A percentile compares a stretch with the other conserved stretches of the same genome.
phyloP scores from a whole-genome alignment of 2,888 invertebrate genomes.

The Piscicola geometra region DNA sequence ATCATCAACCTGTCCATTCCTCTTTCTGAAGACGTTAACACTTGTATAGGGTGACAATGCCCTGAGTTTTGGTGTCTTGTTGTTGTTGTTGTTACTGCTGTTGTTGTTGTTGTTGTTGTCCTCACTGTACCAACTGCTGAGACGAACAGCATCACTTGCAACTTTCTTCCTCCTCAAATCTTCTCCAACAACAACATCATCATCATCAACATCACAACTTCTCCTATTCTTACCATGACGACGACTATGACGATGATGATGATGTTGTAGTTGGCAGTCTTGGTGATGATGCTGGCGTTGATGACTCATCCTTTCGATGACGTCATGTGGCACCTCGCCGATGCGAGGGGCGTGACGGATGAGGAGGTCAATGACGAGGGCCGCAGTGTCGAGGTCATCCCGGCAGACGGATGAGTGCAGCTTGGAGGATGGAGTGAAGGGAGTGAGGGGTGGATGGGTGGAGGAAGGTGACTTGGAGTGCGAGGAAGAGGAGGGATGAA shows the following conservation, averaged over 20 bases:
- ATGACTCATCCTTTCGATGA: slow-evolving; percentile 56
- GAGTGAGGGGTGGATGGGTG: neutral
- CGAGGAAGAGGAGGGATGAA: neutral
- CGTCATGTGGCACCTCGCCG: slow-evolving; percentile 67
- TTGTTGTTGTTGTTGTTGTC: neutral
- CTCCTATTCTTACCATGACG: neutral
- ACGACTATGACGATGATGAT: no score
- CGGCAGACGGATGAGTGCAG: neutral
- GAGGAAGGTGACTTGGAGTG: neutral
- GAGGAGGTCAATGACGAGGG: slow-evolving; percentile 63
- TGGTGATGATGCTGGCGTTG: neutral
- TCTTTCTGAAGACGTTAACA: neutral
- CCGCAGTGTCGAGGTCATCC: slow-evolving; percentile 48
- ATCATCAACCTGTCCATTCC: slow-evolving; percentile 1
- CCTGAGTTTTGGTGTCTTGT: neutral
- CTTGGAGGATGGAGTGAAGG: slow-evolving; percentile 3
- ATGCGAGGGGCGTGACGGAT: slow-evolving; percentile 73
- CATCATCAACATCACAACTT: neutral
- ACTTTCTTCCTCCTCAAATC: neutral
- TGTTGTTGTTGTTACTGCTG: neutral
- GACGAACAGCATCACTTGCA: no score
- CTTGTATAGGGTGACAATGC: slow-evolving; percentile 5
- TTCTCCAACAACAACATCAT: neutral
- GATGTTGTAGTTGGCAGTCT: neutral
- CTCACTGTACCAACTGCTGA: neutral